Evolutionary conservation across 2,113 vertebrate genomes (phyloP).

Genomic region (Megaceryle maxima): DNA sequence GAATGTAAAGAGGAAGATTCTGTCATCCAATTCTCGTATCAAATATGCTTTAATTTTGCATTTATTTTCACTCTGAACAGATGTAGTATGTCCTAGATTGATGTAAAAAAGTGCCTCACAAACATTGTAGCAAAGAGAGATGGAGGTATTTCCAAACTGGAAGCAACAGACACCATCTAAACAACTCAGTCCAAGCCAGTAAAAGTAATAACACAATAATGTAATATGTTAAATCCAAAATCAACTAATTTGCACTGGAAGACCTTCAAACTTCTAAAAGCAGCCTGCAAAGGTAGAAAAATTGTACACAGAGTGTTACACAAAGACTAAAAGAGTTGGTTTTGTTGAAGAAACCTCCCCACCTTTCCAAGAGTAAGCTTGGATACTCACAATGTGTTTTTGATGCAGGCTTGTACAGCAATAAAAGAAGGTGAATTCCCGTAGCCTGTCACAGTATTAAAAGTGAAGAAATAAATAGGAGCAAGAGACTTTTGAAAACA

Average conservation of each 20-base stretch:
- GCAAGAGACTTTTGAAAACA: not conserved
- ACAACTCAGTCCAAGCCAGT: not conserved
- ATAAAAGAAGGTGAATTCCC: not conserved
- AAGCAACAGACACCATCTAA: not conserved
- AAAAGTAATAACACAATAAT: not conserved
- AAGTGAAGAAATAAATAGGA: not conserved
- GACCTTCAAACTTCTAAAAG: not conserved
- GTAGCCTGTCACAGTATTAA: not conserved
- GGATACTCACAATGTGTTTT: not conserved
- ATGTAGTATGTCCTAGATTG: not conserved
- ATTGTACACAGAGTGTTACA: not conserved
- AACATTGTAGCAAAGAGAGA: not conserved
- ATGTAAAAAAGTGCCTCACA: not conserved
- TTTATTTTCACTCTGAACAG: not conserved
- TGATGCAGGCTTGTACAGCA: not conserved
- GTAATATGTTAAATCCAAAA: not conserved
- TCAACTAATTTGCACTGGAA: not conserved
- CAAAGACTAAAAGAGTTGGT: not conserved
- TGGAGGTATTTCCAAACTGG: not conserved
- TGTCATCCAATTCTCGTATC: not conserved
- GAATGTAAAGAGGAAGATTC: not conserved
- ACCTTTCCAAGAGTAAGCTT: not conserved
- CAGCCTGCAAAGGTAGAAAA: not conserved
- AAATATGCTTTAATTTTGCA: not conserved
- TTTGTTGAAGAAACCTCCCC: not conserved